A percentile compares a stretch with the other conserved stretches of the same genome.
phyloP scores from a whole-genome alignment of 53 echinoderm and acorn worm species.

The Astropecten irregularis region DNA sequence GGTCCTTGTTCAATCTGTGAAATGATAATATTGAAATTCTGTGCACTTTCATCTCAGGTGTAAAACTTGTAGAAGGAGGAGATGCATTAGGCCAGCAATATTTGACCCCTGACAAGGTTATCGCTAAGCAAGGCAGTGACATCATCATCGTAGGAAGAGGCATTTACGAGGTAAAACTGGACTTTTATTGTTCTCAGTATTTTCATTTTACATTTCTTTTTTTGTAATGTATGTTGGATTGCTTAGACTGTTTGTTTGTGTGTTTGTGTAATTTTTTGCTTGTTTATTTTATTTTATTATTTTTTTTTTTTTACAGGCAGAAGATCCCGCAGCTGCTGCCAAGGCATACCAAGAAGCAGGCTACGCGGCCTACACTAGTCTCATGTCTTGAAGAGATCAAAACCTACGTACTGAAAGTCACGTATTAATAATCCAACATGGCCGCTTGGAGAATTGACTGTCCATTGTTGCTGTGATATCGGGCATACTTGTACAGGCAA shows the following conservation, averaged over 20 bases:
- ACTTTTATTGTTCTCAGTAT: too few species aligned
- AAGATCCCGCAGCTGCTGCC: conserved; percentile 70
- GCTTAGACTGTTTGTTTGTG: not conserved
- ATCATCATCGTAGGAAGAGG: conserved; percentile 98
- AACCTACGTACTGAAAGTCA: too few species aligned
- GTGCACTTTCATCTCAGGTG: too few species aligned
- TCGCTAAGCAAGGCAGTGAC: conserved; percentile 81
- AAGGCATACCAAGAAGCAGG: conserved; percentile 77
- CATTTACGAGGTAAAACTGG: conserved; percentile 78
- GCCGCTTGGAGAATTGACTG: too few species aligned
- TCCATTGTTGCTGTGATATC: too few species aligned
- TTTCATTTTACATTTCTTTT: too few species aligned
- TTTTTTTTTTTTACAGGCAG: conserved; percentile 51
- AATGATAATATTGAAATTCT: too few species aligned
- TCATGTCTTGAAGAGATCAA: conserved; percentile 2
- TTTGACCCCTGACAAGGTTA: conserved; percentile 92
- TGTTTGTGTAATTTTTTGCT: not conserved
- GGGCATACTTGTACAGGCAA: too few species aligned
- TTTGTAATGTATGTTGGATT: not conserved
- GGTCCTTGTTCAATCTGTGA: too few species aligned
- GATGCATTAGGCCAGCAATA: conserved; percentile 91
- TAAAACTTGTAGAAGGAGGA: conserved; percentile 79
- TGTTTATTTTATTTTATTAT: not conserved
- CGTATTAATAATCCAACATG: too few species aligned
- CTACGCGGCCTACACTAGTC: conserved; percentile 69